Evolutionary conservation across 1,140 invertebrate species (phyloP), one percentile per base, ranked within the genome.

Genomic region (Pseudomyrmex flavicornis): DNA sequence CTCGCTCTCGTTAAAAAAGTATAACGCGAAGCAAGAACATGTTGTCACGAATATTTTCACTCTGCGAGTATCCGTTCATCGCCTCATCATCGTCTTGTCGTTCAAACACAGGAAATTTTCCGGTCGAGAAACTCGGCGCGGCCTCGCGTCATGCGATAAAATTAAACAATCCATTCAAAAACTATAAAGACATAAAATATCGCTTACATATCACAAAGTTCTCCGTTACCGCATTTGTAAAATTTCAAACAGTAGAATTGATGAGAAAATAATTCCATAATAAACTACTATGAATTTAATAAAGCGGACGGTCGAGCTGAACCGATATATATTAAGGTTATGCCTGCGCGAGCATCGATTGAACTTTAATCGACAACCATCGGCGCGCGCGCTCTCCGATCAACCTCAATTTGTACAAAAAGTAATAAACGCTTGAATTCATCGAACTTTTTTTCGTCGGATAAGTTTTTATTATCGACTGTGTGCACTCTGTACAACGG

Each of bases 1-100:
- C 7, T 79, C 15, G 56, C 46, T 61, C 15, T 77, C 50, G 65
- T 79, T 70, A 79, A 70, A 44, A 79, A 79, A 70, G 7, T 35
- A 44, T 48, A 79, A 58, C 15, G 58, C 73, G 62, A 58, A 15
- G 10, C 46, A 13, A 22, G 9, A 35, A 26, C 8, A 48, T 26
- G 68, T 56, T 58, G 65, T 35, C 54, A 17, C 44, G 66, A 35
- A 59, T 80, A 72, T 44, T 61, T 80, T 26, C 20, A 69, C 20
- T 8, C 20, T n/a, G 2, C 44, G 54, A 72, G 9, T 70, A 70
- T 69, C 2, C 17, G 12, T 59, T 80, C 59, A 13, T 17, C 48
- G 46, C 8, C 13, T 13, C 2, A 22, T 65, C 44, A 17, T 46
- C 15, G 58, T 26, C 15, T 68, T 15, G 35, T 61, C 20, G 20